Percentiles rank a stretch among this genome's conserved stretches.
Conservation (phyloP, 1,140 invertebrate genomes). For the Drosophila pectinifera region DNA sequence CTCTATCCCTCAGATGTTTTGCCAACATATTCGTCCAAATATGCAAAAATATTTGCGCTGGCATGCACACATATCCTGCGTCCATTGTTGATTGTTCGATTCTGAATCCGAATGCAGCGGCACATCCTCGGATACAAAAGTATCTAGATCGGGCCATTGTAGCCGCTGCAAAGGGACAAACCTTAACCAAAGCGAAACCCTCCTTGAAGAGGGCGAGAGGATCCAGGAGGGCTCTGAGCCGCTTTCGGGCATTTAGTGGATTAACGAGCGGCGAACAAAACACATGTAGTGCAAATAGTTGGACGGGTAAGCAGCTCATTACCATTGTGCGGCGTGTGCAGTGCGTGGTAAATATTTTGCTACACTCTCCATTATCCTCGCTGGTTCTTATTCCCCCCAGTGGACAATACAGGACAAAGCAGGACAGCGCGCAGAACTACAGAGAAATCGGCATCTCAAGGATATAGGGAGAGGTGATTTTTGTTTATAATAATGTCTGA, state of each 20-base stretch:
- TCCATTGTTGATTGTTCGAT: slow-evolving; percentile 18
- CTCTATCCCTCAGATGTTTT: slow-evolving; percentile 61
- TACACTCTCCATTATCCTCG: slow-evolving; percentile 70
- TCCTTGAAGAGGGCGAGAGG: slow-evolving; percentile 28
- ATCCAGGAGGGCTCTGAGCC: slow-evolving; percentile 52
- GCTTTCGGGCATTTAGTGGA: slow-evolving; percentile 81
- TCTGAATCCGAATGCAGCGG: slow-evolving; percentile 16
- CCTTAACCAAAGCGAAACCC: slow-evolving; percentile 24
- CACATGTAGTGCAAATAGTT: slow-evolving; percentile 56
- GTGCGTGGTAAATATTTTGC: slow-evolving; percentile 84
- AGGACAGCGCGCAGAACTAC: slow-evolving; percentile 4
- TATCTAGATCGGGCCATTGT: slow-evolving; percentile 58
- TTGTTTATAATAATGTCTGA: background rate
- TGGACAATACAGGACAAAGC: slow-evolving; percentile 12
- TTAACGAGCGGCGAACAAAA: slow-evolving; percentile 69
- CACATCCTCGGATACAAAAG: slow-evolving; percentile 38
- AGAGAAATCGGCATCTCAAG: background rate
- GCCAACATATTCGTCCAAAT: slow-evolving; percentile 58
- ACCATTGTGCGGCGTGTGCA: slow-evolving; percentile 77
- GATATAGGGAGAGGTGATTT: background rate
- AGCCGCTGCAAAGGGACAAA: slow-evolving; percentile 41
- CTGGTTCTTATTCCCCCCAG: slow-evolving; percentile 13
- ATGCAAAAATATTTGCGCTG: slow-evolving; percentile 58
- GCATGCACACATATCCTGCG: background rate
- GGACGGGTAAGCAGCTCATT: slow-evolving; percentile 73